A percentile compares a stretch with the other conserved stretches of the same genome.
phyloP scores from a whole-genome alignment of 2,113 vertebrate genomes.

The Paradoxurus hermaphroditus region DNA sequence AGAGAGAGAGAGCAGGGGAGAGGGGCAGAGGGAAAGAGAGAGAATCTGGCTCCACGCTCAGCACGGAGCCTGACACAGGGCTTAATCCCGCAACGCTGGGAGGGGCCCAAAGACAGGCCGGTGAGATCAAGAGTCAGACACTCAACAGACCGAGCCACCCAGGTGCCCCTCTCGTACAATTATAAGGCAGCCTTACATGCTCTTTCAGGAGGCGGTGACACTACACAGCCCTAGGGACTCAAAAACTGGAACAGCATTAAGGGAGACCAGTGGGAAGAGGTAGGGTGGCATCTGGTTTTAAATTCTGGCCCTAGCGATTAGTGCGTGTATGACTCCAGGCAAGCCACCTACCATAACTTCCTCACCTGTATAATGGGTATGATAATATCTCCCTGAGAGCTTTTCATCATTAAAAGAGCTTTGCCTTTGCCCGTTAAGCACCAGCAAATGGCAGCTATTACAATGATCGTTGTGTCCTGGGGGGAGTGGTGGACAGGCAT shows the following conservation, averaged over 20 bases:
- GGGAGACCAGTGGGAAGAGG: background rate
- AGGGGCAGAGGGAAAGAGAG: too few relatives aligned
- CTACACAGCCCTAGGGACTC: background rate
- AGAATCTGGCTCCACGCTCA: too few relatives aligned
- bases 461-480: background rate
- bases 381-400: conserved; percentile 9
- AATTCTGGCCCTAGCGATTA: background rate
- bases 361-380: conserved; percentile 32
- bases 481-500: background rate
- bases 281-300: background rate
- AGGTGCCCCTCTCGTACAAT: background rate
- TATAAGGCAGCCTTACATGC: background rate
- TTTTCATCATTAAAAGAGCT: conserved; percentile 7
- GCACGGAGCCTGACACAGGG: too few relatives aligned
- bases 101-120: too few relatives aligned
- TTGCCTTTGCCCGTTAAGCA: background rate
- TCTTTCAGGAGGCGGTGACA: background rate
- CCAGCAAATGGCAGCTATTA: background rate
- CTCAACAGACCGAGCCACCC: too few relatives aligned
- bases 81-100: too few relatives aligned
- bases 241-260: background rate
- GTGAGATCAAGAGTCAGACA: too few relatives aligned
- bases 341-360: background rate
- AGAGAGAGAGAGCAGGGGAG: too few relatives aligned
- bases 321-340: background rate